Evolutionary conservation across 1,140 invertebrate species (phyloP), one percentile per base, ranked within the genome.

Genomic region (Galleria mellonella): DNA sequence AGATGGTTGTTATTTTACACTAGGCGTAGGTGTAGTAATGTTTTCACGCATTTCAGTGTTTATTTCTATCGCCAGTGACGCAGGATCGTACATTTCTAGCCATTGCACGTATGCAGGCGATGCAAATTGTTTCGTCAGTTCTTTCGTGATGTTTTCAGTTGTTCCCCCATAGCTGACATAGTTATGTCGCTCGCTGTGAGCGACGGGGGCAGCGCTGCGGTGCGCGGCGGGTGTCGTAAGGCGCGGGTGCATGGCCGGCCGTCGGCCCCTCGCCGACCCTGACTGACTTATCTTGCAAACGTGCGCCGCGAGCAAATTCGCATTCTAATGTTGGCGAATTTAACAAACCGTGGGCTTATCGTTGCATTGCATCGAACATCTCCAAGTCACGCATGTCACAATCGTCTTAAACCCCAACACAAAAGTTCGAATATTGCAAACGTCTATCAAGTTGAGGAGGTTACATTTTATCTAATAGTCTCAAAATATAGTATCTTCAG

Each of bases 201-300:
- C 12, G n/a, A 7, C 17, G 23, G 35, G 42, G 42, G 6, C 8
- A 12, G 45, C 11, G 54, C 32, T 37, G 48, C 31, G 62, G 47
- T 49, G 51, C 13, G 49, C 60, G 44, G 62, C 55, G 55, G 65
- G 71, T 73, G 72, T 76, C 66, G 73, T 68, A 76, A 76, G 66
- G 50, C 63, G 54, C 64, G 77, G 75, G 79, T 78, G 77, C 77
- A 84, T 52, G 79, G 79, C 77, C 81, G 81, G 74, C 66, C 81
- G 67, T 82, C 81, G 77, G 81, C 81, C 74, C 81, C 73, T 68
- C 66, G 45, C 43, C 81, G 81, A 84, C 81, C 81, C 77, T 84
- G 81, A 84, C 81, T 84, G 74, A 84, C 77, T 84, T 84, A 83
- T 83, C 77, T 84, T 71, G 63, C 71, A 64, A 82, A 82, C 77